A percentile compares a stretch with the other conserved stretches of the same genome.
phyloP scores from a whole-genome alignment of 2,113 vertebrate species.

The Hippotragus niger region DNA sequence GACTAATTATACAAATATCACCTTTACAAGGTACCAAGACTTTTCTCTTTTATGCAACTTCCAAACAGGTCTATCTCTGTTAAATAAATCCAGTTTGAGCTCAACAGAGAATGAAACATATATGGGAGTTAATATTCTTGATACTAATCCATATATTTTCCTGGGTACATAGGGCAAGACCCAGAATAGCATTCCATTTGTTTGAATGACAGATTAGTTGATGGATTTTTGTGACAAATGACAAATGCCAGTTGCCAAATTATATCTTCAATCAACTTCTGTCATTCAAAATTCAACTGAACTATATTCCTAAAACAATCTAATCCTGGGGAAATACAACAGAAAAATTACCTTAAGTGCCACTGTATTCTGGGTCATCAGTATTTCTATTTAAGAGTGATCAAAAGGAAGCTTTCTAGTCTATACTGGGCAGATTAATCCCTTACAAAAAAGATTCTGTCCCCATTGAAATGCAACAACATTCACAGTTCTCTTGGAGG shows the following conservation, averaged over 20 bases:
- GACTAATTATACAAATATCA: neutral
- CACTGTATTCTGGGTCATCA: neutral
- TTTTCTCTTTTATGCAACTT: neutral
- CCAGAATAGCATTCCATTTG: neutral
- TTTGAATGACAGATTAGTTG: slow-evolving; percentile 18
- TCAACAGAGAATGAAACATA: neutral
- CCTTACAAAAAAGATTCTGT: neutral
- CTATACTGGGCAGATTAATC: neutral
- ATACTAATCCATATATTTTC: neutral
- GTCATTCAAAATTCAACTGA: slow-evolving; percentile 34
- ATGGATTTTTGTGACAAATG: slow-evolving; percentile 40
- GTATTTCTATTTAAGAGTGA: neutral
- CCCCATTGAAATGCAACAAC: neutral
- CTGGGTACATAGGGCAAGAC: neutral
- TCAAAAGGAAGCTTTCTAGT: neutral
- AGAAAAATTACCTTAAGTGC: neutral
- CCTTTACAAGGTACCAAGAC: neutral
- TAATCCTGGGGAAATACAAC: neutral
- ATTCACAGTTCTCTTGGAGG: neutral
- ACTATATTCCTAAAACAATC: neutral
- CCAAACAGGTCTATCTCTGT: neutral
- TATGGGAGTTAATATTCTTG: slow-evolving; percentile 5
- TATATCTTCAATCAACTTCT: slow-evolving; percentile 29
- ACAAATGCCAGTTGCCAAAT: neutral
- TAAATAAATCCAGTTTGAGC: neutral